Evolutionary conservation across 2,797 vertebrate species (phyloP), one percentile per base, ranked within the genome.

Genomic region (Paguma larvata): DNA sequence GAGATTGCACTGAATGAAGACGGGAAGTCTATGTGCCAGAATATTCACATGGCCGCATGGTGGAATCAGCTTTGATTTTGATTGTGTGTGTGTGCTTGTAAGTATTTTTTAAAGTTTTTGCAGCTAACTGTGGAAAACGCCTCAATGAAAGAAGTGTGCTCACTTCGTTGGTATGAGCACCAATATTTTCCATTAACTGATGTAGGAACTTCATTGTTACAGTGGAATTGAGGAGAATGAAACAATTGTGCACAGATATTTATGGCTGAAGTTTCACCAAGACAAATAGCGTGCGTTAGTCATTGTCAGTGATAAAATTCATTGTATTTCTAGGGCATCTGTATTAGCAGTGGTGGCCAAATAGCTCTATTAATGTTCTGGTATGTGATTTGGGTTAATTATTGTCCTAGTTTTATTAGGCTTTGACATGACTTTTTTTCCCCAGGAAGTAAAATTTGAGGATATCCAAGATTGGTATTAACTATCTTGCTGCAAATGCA

Each of bases 401-500:
- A 97, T 89, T 97, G 83, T 89, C 65, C 83, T 78, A 38, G 48
- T 96, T 97, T 97, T 96, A 97, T 94, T 98, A 91, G 79, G 30
- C 63, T 83, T 93, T 78, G 85, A 91, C 83, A 94, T 92, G 86
- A 85, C 90, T 97, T 95, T 93, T 86, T 88, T 0, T 51, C 44
- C 12, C 84, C 84, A 97, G 93, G 51, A 93, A 97, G 73, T 97
- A 94, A 97, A 96, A 97, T 70, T 85, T 73, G 84, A 70, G 72
- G 72, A 94, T 97, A 97, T 86, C 83, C 65, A 95, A 84, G 92
- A 93, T 68, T 41, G 32, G 23, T 85, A 46, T 95, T 94, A 89
- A 82, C 67, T 86, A 1, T 94, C 70, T 92, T 84, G 62, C 78
- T 51, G 48, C 92, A 96, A 85, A 96, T 89, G 85, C 89, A 91